Conservation (phyloP, 2,113 vertebrate genomes). For the Petaurus breviceps region DNA sequence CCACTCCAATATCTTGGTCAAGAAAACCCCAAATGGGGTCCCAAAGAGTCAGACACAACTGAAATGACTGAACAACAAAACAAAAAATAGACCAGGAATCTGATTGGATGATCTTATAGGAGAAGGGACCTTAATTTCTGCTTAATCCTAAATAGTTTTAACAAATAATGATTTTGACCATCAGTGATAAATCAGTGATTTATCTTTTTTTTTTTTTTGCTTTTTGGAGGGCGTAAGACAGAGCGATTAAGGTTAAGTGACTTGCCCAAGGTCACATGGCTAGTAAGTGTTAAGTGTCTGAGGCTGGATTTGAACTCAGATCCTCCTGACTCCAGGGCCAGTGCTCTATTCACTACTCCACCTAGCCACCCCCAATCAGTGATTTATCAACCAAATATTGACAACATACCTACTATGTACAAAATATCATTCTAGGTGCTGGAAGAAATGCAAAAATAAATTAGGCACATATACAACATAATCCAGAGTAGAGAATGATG, state of each 20-base stretch:
- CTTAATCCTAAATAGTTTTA: neutral
- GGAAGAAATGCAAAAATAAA: neutral
- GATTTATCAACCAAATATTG: neutral
- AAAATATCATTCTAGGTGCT: neutral
- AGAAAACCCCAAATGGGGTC: neutral
- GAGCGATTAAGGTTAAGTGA: too few relatives aligned
- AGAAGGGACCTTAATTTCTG: too few relatives aligned
- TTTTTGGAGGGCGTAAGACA: too few relatives aligned
- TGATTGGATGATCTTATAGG: neutral
- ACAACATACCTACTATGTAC: neutral
- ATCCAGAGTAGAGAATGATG: neutral
- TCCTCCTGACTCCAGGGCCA: too few relatives aligned
- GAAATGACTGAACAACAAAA: neutral
- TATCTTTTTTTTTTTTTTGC: too few relatives aligned
- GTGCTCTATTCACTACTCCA: too few relatives aligned
- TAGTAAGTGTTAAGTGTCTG: too few relatives aligned
- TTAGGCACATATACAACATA: neutral
- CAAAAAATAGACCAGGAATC: neutral
- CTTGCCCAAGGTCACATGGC: too few relatives aligned
- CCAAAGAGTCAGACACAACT: neutral
- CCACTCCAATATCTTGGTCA: neutral
- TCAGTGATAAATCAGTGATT: neutral
- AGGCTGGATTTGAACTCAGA: too few relatives aligned
- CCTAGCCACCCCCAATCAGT: neutral
- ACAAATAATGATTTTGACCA: neutral